Percentiles rank a stretch among this genome's conserved stretches.
phyloP scores from a whole-genome alignment of 2,113 vertebrate species.

The Bambusicola thoracicus region DNA sequence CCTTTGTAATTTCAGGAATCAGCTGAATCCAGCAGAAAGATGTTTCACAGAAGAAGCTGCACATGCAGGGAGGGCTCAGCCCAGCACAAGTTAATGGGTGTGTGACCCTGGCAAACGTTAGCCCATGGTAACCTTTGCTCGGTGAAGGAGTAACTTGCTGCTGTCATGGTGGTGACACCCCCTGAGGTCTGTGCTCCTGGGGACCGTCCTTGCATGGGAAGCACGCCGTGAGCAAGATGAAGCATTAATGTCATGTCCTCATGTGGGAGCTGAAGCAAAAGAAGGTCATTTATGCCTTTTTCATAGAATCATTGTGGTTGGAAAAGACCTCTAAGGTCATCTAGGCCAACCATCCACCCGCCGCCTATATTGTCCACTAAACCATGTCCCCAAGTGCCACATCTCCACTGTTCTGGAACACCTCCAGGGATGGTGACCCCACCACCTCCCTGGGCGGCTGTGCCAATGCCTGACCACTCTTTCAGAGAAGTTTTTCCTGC shows the following conservation, averaged over 20 bases:
- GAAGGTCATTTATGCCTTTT: not conserved
- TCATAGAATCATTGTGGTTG: too few species aligned
- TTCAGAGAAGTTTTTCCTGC: too few species aligned
- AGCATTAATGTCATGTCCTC: not conserved
- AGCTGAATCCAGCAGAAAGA: not conserved
- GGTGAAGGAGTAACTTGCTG: not conserved
- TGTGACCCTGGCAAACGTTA: not conserved
- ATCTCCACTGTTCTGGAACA: too few species aligned
- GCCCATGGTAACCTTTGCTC: fast-evolving
- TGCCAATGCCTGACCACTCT: too few species aligned
- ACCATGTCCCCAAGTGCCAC: too few species aligned
- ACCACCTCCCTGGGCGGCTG: too few species aligned
- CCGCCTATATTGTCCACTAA: too few species aligned
- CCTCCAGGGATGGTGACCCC: too few species aligned
- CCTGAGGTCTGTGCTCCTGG: not conserved
- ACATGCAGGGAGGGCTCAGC: not conserved
- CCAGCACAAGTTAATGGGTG: not conserved
- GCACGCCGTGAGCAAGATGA: fast-evolving
- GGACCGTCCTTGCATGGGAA: not conserved
- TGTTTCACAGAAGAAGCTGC: not conserved
- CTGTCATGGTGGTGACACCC: fast-evolving
- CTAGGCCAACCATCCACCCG: too few species aligned
- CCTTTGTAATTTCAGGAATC: not conserved
- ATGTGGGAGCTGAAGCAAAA: fast-evolving
- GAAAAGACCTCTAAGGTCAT: too few species aligned